Evolutionary conservation across 2,888 invertebrate species (phyloP), one percentile per base, ranked within the genome.

Genomic region (Nematopogon swammerdamellus): DNA sequence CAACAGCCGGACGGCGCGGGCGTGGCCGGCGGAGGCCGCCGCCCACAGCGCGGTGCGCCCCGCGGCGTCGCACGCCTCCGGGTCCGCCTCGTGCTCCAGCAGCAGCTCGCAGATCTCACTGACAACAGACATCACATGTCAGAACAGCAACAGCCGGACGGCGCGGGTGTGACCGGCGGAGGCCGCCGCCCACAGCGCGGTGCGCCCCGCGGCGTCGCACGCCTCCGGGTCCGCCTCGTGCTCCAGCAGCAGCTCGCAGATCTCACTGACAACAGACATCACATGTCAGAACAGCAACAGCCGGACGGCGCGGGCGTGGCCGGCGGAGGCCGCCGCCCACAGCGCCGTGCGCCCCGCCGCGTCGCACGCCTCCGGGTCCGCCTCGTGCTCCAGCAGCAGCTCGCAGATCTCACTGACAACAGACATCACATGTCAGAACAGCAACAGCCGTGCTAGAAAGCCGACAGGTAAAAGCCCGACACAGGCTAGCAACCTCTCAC

Each of bases 311-410:
- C 87, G 82, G 19, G 92, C 89, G 70, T 95, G 95, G 0, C 96
- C 95, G 71, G 95, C 95, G 11, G 93, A 91, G 6, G 95, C 95
- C 0, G 95, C 95, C 8, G 95, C 95, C 89, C 95, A 95, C 54
- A 95, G 75, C 2, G 94, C 92, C 1, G 92, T 91, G 47, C 94
- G 83, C 0, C 93, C 93, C 51, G 87, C 86, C 49, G 83, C 83
- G 65, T 95, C 95, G 45, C 85, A 83, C 51, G 93, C 89, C 66
- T 97, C 96, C 0, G 93, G 89, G 67, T 97, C 96, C 1, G 96
- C 95, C 53, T 95, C 95, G 63, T 90, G 91, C 65, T 96, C 96
- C 47, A 97, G 74, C 0, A 97, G 82, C 18, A 96, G 75, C 68
- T 96, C 96, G 67, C 94, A 95, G 18, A 94, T 92, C 59, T 95